Evolutionary conservation across 2,888 invertebrate species (phyloP), one percentile per base, ranked within the genome.

Genomic region (Orchestes rusci): DNA sequence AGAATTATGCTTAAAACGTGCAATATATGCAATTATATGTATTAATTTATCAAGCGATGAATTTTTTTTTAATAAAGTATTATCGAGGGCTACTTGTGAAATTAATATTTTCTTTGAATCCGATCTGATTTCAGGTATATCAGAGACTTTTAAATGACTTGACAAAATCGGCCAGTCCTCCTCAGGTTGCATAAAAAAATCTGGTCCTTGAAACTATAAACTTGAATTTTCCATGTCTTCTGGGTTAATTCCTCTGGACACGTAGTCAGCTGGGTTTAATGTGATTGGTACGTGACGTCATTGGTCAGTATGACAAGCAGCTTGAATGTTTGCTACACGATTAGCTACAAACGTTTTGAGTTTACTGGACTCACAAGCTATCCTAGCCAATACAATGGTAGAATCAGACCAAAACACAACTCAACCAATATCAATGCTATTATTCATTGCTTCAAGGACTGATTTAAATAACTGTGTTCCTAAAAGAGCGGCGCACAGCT

Each of bases 281-380:
- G n/a, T n/a, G n/a, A n/a, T n/a, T n/a, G n/a, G n/a, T n/a, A n/a
- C n/a, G n/a, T n/a, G n/a, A n/a, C n/a, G n/a, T n/a, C n/a, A n/a
- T n/a, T n/a, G n/a, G n/a, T n/a, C n/a, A n/a, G n/a, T n/a, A n/a
- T n/a, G n/a, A n/a, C n/a, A n/a, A n/a, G n/a, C n/a, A n/a, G n/a
- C n/a, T n/a, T 43, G 29, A 29, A 43, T 43, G 29, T 36, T 23
- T 3, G 36, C 16, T 5, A 43, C 36, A 8, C 43, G 16, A 15
- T 43, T 36, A 15, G 35, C 28, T 13, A 43, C 36, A 18, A 36
- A 43, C 3, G 20, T 30, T 35, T 42, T 32, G 12, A 36, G 20
- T 29, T 34, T 35, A 18, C 13, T 28, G 12, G 36, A 20, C 16
- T n/a, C n/a, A n/a, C n/a, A n/a, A n/a, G n/a, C n/a, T n/a, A n/a